Conservation (phyloP, 2,888 invertebrate genomes). For the Tromatobia lineatoria region DNA sequence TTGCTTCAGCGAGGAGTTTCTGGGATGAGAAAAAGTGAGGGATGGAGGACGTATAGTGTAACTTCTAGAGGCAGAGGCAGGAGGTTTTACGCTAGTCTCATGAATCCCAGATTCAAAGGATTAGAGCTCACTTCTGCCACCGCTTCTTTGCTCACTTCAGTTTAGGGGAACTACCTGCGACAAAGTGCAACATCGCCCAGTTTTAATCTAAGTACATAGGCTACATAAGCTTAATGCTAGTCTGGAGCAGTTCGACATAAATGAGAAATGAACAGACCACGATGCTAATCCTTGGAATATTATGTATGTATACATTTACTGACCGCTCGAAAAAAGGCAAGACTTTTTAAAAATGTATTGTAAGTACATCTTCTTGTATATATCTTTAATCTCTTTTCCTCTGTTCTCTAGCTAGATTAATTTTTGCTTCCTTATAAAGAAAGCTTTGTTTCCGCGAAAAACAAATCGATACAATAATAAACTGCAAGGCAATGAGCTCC, state of each 20-base stretch:
- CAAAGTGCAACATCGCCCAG: neutral
- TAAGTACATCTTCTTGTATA: too few relatives aligned
- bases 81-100: slow-evolving; percentile 75
- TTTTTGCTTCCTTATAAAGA: too few relatives aligned
- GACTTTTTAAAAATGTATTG: too few relatives aligned
- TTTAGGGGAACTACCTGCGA: neutral
- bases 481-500: too few relatives aligned
- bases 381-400: too few relatives aligned
- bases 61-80: slow-evolving; percentile 10
- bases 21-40: slow-evolving; percentile 34
- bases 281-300: too few relatives aligned
- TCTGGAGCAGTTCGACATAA: neutral
- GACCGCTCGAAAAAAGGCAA: too few relatives aligned
- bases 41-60: slow-evolving; percentile 46
- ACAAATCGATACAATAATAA: too few relatives aligned
- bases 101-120: slow-evolving; percentile 84
- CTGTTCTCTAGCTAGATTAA: too few relatives aligned
- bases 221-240: neutral
- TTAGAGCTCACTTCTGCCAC: slow-evolving; percentile 73
- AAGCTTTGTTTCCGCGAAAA: too few relatives aligned
- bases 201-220: neutral
- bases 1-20: slow-evolving; percentile 19
- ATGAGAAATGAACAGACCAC: neutral
- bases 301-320: too few relatives aligned
- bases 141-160: neutral